Evolutionary conservation across 2,888 invertebrate genomes (phyloP).

Genomic region (Heliconius charithonia): DNA sequence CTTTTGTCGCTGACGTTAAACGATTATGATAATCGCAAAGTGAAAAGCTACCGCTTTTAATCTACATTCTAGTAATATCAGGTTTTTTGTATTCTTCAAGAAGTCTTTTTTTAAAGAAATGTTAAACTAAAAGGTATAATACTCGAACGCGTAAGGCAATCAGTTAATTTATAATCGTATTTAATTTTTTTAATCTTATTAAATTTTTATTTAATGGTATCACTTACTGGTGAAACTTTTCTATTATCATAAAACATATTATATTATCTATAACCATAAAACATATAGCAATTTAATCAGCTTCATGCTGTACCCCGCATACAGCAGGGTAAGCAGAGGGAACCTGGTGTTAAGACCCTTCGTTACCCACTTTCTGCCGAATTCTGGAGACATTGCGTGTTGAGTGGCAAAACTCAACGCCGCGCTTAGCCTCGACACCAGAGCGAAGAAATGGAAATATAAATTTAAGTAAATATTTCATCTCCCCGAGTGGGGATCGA

Average conservation of each 20-base stretch:
- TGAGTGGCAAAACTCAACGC: too few species aligned
- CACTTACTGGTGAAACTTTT: neutral
- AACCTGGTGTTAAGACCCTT: too few species aligned
- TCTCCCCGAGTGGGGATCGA: too few species aligned
- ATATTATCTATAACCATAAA: neutral
- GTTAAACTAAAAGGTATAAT: neutral
- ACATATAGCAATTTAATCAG: neutral
- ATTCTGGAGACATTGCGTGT: too few species aligned
- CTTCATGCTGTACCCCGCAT: too few species aligned
- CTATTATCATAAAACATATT: neutral
- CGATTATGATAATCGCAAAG: constrained; percentile 14
- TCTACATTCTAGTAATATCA: neutral
- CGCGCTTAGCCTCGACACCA: too few species aligned
- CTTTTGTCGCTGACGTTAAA: constrained; percentile 9
- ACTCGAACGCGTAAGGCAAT: neutral
- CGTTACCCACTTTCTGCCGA: too few species aligned
- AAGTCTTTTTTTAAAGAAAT: neutral
- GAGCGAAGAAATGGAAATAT: too few species aligned
- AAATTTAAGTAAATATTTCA: too few species aligned
- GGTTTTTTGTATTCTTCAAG: neutral
- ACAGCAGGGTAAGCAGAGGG: too few species aligned
- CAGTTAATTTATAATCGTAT: neutral
- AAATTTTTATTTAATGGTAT: neutral
- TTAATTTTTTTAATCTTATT: neutral
- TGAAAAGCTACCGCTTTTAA: constrained; percentile 10